Conservation (phyloP, 2,113 vertebrate species). For the Brachyistius frenatus region DNA sequence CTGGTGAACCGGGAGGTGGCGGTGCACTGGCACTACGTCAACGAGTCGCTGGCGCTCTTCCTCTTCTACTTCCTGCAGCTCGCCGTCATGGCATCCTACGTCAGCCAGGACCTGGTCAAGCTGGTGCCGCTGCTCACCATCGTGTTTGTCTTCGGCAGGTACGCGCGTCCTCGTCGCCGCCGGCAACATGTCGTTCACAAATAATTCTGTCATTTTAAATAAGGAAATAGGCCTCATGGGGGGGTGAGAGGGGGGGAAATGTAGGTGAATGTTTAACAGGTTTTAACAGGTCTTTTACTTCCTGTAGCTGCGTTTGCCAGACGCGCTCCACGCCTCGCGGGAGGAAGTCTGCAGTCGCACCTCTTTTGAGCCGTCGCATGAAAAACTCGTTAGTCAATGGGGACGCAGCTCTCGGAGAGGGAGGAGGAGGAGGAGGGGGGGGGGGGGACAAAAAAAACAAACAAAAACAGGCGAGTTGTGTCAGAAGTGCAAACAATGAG, state of each 20-base stretch:
- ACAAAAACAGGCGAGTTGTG: no score
- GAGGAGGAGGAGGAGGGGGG: no score
- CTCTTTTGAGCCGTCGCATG: no score
- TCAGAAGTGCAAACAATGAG: no score
- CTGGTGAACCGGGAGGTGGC: conserved; percentile 77
- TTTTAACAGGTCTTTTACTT: background rate
- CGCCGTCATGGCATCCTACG: conserved; percentile 89
- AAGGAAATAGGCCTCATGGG: no score
- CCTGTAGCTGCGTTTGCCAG: background rate
- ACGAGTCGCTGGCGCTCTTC: conserved; percentile 89
- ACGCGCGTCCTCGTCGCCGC: conserved; percentile 9
- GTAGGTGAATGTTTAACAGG: background rate
- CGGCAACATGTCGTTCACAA: no score
- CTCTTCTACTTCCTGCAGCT: conserved; percentile 94
- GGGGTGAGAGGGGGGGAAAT: background rate
- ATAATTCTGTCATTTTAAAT: no score
- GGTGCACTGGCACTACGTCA: conserved; percentile 87
- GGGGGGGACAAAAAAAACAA: no score
- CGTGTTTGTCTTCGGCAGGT: conserved; percentile 91
- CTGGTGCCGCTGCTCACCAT: conserved; percentile 91
- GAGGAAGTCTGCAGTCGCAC: no score
- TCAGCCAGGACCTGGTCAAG: conserved; percentile 89
- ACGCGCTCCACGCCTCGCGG: no score
- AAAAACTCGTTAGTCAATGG: no score
- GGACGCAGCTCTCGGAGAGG: no score